Percentiles rank a stretch among this genome's conserved stretches.
phyloP scores from a whole-genome alignment of 1,140 invertebrate genomes.

The Meteorus sp. region DNA sequence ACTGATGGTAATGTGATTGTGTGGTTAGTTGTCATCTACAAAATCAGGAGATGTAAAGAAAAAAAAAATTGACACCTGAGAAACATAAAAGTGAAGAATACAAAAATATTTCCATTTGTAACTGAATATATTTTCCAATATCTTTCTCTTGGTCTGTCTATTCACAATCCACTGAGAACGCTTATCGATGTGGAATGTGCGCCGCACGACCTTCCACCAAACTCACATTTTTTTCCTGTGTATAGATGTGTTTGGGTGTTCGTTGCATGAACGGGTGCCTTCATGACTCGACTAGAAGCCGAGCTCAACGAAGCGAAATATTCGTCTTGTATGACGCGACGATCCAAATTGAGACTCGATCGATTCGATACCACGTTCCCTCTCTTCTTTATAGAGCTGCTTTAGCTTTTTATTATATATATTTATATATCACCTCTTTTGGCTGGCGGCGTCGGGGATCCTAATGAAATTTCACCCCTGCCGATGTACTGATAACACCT shows the following conservation, averaged over 20 bases:
- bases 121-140: background rate
- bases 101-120: no score
- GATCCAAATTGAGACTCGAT: slow-evolving; percentile 48
- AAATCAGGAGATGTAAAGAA: no score
- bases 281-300: slow-evolving; percentile 4
- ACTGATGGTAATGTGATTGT: no score
- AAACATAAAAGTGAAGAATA: background rate
- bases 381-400: slow-evolving; percentile 1
- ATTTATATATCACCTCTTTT: slow-evolving; percentile 8
- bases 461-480: slow-evolving; percentile 43
- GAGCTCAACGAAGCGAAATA: slow-evolving; percentile 31
- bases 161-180: background rate
- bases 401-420: no score
- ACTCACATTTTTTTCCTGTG: no score
- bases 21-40: no score
- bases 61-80: no score
- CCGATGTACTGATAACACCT: slow-evolving; percentile 45
- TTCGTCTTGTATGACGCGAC: slow-evolving; percentile 45
- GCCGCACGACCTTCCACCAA: no score
- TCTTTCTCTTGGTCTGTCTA: background rate
- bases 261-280: no score
- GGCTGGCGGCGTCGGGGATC: slow-evolving; percentile 35
- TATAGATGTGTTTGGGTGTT: no score
- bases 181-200: no score
- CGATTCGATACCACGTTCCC: slow-evolving; percentile 36